Evolutionary conservation across 1,140 invertebrate species (phyloP).

Genomic region (Solen grandis): DNA sequence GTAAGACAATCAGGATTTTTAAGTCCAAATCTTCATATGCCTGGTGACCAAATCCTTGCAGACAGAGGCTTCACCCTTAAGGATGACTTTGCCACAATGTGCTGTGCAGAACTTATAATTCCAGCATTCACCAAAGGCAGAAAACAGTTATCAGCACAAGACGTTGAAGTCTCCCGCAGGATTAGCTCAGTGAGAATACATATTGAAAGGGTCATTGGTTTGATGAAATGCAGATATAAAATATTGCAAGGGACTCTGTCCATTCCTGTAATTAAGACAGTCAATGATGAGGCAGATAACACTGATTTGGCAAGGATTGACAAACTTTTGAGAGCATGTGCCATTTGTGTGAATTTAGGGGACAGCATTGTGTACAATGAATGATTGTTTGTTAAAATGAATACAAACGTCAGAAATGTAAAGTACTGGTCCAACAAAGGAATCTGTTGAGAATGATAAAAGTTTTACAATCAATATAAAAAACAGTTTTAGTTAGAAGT

Average conservation of each 20-base stretch:
- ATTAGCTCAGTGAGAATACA: conserved; percentile 24
- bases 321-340: no score
- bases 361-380: no score
- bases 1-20: conserved; percentile 34
- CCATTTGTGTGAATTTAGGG: no score
- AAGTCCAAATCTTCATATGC: conserved; percentile 5
- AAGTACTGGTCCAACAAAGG: no score
- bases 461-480: no score
- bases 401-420: no score
- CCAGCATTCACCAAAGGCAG: conserved; percentile 41
- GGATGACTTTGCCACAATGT: conserved; percentile 22
- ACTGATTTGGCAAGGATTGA: no score
- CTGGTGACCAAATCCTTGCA: conserved; percentile 38
- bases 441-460: no score
- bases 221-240: conserved; percentile 33
- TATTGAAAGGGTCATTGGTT: conserved; percentile 37
- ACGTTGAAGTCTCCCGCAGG: conserved; percentile 23
- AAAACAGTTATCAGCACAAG: conserved; percentile 8
- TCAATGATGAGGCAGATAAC: no score
- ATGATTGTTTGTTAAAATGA: no score
- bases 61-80: conserved; percentile 31
- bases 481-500: no score
- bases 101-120: conserved; percentile 26
- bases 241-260: conserved; percentile 35
- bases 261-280: no score